Base-by-base conservation (phyloP, 53 echinoderm and acorn worm species). In the Holothuria leucospilota region DNA sequence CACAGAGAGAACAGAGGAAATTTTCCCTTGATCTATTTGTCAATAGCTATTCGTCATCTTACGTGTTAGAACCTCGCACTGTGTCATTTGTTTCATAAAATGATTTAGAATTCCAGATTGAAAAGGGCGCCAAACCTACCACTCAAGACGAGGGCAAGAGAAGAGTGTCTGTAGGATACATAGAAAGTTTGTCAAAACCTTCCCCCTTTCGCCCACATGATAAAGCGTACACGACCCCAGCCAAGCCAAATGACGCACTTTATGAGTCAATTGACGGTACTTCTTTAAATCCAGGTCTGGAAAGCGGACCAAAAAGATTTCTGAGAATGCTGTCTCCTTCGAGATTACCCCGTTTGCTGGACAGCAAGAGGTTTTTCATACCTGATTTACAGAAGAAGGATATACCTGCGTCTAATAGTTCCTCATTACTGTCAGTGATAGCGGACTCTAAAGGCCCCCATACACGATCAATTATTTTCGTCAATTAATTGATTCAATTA, bases 251-350 rank as follows among this genome's bases (percentile, higher is more conserved):
- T 16, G 82, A 82, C 82, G 23, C 21, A 5, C 64, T 63, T 8
- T 82, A 82, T 64, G 82, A 82, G 27, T 82, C 82, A n/a, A 82
- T 82, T 21, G 82, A 82, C 15, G 82, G 65, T 11, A 21, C 29
- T 8, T 63, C 82, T 13, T 18, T 3, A 29, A 29, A n/a, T 14
- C 10, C 34, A 28, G 68, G 21, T 20, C 26, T 28, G 20, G 82
- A 82, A 27, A 82, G 82, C 64, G 65, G 30, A 13, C 30, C 82
- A n/a, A 62, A 34, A 30, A 30, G 82, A 14, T 63, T 82, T 28
- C 24, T 82, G 20, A 29, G 82, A 20, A 82, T 41, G 65, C 29
- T 82, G 30, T 82, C 82, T 62, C 65, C 49, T 18, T 21, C 38
- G 0, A 38, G 64, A 6, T 63, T 82, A 82, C 65, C 82, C 20